Evolutionary conservation across 2,888 invertebrate species (phyloP), one percentile per base, ranked within the genome.

Genomic region (Acrobasis repandana): DNA sequence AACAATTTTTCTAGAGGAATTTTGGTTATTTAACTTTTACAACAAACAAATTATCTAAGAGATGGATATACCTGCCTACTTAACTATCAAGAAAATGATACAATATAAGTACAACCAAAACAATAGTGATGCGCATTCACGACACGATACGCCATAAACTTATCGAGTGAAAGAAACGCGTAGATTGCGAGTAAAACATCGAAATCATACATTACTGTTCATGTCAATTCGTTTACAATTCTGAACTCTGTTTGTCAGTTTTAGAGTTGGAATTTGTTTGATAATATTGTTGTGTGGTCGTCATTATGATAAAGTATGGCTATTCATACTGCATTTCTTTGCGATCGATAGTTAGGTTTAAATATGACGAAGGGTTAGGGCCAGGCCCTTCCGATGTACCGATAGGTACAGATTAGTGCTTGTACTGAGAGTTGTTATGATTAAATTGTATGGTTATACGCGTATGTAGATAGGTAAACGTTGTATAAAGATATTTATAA

Each of bases 331-430:
- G 65, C 62, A 65, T 56, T 67, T 61, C 48, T 56, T 67, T 63
- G 60, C 48, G 65, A 67, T 66, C 67, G 62, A 67, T 66, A 65
- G 62, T 65, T 18, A 43, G 83, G 82, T 84, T 86, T 87, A 85
- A 83, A 89, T 63, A 67, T 79, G 80, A 71, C 76, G 85, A 88
- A 90, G 90, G 90, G 90, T 87, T 84, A 77, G 66, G 43, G 43
- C 11, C 14, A 14, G 65, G 79, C 82, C 86, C 78, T 76, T 76
- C 70, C 64, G 68, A 71, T 69, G 70, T 58, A 65, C 63, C 61
- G 63, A 54, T 50, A 38, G 33, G 16, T 14, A 56, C 49, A 60
- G 50, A 61, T 54, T 63, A 60, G 43, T 54, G 33, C 47, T 61
- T 58, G 49, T 52, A 58, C 36, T 58, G 52, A 61, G 61, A 38